phyloP scores from a whole-genome alignment of 2,113 vertebrate species.

The Lamprologus lemairii region DNA sequence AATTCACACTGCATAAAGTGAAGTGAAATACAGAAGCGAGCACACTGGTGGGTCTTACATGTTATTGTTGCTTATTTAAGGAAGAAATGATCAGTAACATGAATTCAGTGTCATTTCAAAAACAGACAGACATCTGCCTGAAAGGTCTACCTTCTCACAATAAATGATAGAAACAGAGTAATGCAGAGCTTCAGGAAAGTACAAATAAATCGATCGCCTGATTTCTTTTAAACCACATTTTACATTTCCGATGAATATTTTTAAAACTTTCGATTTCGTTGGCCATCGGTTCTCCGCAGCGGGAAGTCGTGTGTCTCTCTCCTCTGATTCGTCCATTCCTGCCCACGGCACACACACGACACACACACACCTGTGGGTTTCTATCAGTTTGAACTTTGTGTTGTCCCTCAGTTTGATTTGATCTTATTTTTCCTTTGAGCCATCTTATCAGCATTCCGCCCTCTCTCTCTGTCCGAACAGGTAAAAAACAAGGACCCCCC shows the following conservation, averaged over 20 bases:
- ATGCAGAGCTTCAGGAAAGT: neutral
- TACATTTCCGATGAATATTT: neutral
- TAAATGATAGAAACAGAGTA: neutral
- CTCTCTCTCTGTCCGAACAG: slow-evolving; percentile 96
- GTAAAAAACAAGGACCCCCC: slow-evolving; percentile 98
- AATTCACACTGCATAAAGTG: neutral
- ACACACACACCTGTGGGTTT: slow-evolving; percentile 58
- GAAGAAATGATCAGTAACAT: neutral
- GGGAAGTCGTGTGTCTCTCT: slow-evolving; percentile 43
- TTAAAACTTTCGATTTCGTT: neutral
- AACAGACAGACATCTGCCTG: neutral
- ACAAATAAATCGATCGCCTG: neutral
- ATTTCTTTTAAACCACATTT: neutral
- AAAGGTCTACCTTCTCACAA: neutral
- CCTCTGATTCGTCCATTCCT: slow-evolving; percentile 63
- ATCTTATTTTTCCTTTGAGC: slow-evolving; percentile 72
- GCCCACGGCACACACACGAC: slow-evolving; percentile 46
- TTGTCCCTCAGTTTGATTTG: slow-evolving; percentile 62
- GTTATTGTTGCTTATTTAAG: neutral
- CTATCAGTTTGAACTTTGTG: slow-evolving; percentile 59
- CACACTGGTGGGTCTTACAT: neutral
- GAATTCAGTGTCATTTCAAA: neutral
- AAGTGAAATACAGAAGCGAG: neutral
- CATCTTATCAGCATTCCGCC: slow-evolving; percentile 82
- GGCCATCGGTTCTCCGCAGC: neutral